Conservation (phyloP, 1,140 invertebrate species). For the Ganaspis sp. region DNA sequence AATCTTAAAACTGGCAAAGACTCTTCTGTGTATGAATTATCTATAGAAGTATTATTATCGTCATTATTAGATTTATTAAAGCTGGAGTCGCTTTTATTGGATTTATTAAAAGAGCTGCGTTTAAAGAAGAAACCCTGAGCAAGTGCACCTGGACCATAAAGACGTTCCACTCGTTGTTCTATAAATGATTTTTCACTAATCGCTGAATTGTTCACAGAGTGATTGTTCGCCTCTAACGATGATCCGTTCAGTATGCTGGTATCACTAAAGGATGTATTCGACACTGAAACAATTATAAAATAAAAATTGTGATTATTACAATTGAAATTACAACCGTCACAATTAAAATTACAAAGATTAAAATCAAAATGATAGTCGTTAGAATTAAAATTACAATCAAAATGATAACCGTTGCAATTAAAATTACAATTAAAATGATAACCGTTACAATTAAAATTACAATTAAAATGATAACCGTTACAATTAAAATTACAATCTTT, state of each 20-base stretch:
- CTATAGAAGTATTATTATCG: slow-evolving; percentile 68
- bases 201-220: slow-evolving; percentile 44
- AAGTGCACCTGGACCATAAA: slow-evolving; percentile 90
- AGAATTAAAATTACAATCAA: no score
- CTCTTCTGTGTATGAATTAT: slow-evolving; percentile 67
- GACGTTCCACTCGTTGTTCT: slow-evolving; percentile 89
- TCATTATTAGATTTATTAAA: slow-evolving; percentile 71
- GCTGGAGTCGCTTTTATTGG: slow-evolving; percentile 67
- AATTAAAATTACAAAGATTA: no score
- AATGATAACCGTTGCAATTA: no score
- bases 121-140: slow-evolving; percentile 88
- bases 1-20: slow-evolving; percentile 85
- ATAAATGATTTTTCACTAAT: slow-evolving; percentile 88
- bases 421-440: no score
- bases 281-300: slow-evolving; percentile 61
- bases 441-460: no score
- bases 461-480: no score
- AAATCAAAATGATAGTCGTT: no score
- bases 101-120: slow-evolving; percentile 67
- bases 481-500: no score
- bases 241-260: slow-evolving; percentile 66
- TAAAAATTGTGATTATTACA: neutral
- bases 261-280: slow-evolving; percentile 61
- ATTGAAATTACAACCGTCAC: no score
- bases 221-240: slow-evolving; percentile 33